Percentiles rank a stretch among this genome's conserved stretches.
phyloP scores from a whole-genome alignment of 2,113 vertebrate genomes.

The Dicaeum eximium region DNA sequence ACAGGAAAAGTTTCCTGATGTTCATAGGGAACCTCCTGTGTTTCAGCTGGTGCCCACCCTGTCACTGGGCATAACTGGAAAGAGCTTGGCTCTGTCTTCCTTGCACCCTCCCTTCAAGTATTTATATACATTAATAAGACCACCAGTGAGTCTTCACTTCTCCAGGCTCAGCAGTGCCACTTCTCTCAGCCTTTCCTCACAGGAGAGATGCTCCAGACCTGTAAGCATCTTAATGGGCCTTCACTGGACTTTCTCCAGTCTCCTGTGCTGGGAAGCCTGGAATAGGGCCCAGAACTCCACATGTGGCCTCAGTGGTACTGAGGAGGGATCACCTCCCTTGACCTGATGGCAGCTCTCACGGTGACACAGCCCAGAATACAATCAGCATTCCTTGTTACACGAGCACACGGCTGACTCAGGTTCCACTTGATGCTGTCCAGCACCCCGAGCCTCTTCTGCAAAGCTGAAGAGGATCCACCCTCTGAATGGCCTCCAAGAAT shows the following conservation, averaged over 20 bases:
- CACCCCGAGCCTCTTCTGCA: not conserved
- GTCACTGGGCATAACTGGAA: not conserved
- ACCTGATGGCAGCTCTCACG: not conserved
- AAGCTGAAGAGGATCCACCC: not conserved
- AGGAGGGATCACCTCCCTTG: not conserved
- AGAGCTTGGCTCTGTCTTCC: not conserved
- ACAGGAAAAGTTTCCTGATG: not conserved
- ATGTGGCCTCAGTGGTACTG: accelerated
- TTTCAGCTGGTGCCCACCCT: not conserved
- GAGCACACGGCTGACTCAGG: accelerated
- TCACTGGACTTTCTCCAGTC: not conserved
- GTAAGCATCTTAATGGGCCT: not conserved
- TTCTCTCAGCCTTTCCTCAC: not conserved
- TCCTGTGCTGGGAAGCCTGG: not conserved
- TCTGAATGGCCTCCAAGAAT: not conserved
- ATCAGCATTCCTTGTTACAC: not conserved
- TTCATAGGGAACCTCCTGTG: not conserved
- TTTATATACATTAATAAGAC: not conserved
- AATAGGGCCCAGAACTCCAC: not conserved
- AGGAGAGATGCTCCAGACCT: not conserved
- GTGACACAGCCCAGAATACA: not conserved
- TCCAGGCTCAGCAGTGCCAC: not conserved
- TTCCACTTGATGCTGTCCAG: not conserved
- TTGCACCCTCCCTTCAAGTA: not conserved
- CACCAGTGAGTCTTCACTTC: not conserved